Evolutionary conservation across 2,888 invertebrate genomes (phyloP).

Genomic region (Tenthredo distinguenda): DNA sequence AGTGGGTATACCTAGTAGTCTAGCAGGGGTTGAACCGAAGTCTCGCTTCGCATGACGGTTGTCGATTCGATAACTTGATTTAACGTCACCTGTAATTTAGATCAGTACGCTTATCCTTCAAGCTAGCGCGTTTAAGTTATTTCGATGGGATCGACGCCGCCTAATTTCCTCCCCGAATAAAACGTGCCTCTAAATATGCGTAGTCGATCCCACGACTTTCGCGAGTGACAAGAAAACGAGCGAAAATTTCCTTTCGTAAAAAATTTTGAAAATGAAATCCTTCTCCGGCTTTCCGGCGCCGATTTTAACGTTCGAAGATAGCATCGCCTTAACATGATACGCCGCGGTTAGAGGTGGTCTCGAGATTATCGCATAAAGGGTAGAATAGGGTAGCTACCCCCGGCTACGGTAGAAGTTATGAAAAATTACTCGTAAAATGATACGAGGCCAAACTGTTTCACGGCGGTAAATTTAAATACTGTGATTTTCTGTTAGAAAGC

Average conservation of each 20-base stretch:
- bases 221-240: background rate
- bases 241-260: background rate
- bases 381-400: background rate
- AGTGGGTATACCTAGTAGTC: constrained; percentile 10
- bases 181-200: background rate
- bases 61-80: constrained; percentile 75
- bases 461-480: constrained; percentile 43
- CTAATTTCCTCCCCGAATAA: background rate
- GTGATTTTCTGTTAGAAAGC: constrained; percentile 46
- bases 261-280: background rate
- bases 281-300: background rate
- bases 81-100: constrained; percentile 68
- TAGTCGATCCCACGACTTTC: background rate
- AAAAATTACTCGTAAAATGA: constrained; percentile 33
- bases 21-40: background rate
- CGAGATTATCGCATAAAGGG: constrained; percentile 14
- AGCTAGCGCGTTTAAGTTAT: constrained; percentile 5
- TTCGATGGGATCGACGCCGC: constrained; percentile 3
- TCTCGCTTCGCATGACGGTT: constrained; percentile 67
- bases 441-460: constrained; percentile 46
- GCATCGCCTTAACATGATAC: background rate
- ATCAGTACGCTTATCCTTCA: constrained; percentile 59
- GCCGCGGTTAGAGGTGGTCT: constrained; percentile 2
- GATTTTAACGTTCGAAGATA: background rate
- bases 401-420: background rate